phyloP scores from a whole-genome alignment of 2,113 vertebrate genomes.

The Ochotona princeps region DNA sequence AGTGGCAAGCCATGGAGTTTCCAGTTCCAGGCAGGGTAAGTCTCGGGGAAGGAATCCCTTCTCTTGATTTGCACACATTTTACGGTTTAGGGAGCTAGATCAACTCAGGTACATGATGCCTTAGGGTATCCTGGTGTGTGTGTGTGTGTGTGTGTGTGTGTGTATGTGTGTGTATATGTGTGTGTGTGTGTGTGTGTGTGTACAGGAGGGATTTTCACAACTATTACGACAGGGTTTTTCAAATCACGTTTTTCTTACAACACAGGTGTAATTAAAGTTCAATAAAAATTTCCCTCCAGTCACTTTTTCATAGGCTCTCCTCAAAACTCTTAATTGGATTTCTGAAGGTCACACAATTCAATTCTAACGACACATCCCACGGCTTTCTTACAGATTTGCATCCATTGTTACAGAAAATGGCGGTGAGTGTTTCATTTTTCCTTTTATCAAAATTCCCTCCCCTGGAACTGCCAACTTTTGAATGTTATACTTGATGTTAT shows the following conservation, averaged over 20 bases:
- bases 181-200: neutral
- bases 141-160: neutral
- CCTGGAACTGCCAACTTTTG: neutral
- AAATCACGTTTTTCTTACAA: neutral
- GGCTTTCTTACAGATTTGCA: slow-evolving; percentile 87
- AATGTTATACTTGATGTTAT: slow-evolving; percentile 51
- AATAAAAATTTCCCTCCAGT: neutral
- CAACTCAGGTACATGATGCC: neutral
- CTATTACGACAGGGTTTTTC: slow-evolving; percentile 19
- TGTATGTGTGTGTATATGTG: neutral
- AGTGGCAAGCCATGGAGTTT: slow-evolving; percentile 1
- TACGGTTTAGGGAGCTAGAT: neutral
- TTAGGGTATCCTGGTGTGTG: neutral
- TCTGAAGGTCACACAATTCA: slow-evolving; percentile 47
- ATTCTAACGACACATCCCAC: slow-evolving; percentile 42
- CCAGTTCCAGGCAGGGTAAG: slow-evolving; percentile 83
- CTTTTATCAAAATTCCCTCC: slow-evolving; percentile 62
- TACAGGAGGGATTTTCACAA: neutral
- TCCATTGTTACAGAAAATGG: slow-evolving; percentile 84
- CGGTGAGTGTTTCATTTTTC: slow-evolving; percentile 85
- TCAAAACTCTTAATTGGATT: neutral
- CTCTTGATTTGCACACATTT: neutral
- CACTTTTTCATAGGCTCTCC: neutral
- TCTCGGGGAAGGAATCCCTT: neutral
- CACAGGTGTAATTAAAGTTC: slow-evolving; percentile 21